Percentiles rank a stretch among this genome's conserved stretches.
phyloP scores from a whole-genome alignment of 1,140 invertebrate species.

The Lamellibrachia luymesi region DNA sequence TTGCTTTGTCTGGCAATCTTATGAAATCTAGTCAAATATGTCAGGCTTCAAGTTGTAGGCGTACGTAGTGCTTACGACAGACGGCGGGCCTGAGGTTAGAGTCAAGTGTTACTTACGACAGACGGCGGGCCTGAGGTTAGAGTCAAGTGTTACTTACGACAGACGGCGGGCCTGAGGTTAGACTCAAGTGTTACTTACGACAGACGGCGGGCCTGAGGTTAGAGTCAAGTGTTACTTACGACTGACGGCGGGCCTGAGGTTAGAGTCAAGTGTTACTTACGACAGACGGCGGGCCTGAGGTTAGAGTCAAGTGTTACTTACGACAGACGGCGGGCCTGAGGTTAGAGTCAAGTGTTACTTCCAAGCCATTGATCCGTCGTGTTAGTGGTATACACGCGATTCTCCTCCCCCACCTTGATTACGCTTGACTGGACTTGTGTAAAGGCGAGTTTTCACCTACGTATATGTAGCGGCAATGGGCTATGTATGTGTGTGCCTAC shows the following conservation, averaged over 20 bases:
- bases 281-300: background rate
- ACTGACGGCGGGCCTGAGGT: background rate
- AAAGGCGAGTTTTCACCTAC: background rate
- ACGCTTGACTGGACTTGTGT: background rate
- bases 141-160: background rate
- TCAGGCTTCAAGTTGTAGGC: background rate
- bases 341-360: no score
- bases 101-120: background rate
- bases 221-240: background rate
- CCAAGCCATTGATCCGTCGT: background rate
- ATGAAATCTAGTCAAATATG: background rate
- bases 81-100: background rate
- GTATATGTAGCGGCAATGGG: background rate
- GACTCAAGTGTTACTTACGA: background rate
- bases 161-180: background rate
- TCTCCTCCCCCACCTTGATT: background rate
- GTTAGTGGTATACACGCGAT: background rate
- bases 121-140: background rate
- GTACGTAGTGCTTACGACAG: background rate
- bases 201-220: background rate
- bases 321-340: background rate
- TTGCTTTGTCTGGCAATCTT: background rate
- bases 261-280: background rate
- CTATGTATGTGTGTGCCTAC: background rate
- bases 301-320: background rate